These are phyloP conservation scores for Lamprologus sp. DNA, from an alignment of 2,113 vertebrate species.

Conservation along the genomic window DNA sequence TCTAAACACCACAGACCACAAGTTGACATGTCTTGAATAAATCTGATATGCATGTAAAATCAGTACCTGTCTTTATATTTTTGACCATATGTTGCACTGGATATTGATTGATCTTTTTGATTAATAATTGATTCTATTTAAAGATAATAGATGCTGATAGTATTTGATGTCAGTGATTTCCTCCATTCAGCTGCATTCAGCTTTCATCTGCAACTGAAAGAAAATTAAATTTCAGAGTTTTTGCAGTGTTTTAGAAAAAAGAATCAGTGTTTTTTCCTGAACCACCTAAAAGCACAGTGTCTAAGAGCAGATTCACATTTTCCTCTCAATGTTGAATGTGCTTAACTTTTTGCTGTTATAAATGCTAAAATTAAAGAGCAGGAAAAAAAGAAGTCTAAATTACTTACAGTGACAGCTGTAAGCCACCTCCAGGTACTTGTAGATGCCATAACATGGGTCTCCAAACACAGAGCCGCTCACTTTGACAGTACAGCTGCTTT, in stretches of 20 bases:
- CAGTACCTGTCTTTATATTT: not conserved
- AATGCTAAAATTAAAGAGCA: not conserved
- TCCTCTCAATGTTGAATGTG: not conserved
- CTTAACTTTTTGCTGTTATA: not conserved
- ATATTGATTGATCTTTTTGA: not conserved
- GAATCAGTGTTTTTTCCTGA: not conserved
- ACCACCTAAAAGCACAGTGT: not conserved
- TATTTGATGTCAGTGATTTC: not conserved
- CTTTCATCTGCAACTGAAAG: not conserved
- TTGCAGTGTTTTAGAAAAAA: not conserved
- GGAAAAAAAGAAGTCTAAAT: not conserved
- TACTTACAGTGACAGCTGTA: constrained; percentile 5
- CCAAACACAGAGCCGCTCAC: not conserved
- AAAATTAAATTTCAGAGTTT: not conserved
- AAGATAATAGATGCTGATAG: not conserved
- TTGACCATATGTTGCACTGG: not conserved
- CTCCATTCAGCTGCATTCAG: not conserved
- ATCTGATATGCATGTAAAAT: not conserved
- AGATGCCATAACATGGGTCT: not conserved
- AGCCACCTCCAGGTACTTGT: constrained; percentile 39
- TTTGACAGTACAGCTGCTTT: not conserved
- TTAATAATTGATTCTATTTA: not conserved
- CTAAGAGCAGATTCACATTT: not conserved
- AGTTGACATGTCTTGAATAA: not conserved
- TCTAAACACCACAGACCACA: not conserved